Conservation (phyloP, 2,888 invertebrate species). For the Cybosia mesomella region DNA sequence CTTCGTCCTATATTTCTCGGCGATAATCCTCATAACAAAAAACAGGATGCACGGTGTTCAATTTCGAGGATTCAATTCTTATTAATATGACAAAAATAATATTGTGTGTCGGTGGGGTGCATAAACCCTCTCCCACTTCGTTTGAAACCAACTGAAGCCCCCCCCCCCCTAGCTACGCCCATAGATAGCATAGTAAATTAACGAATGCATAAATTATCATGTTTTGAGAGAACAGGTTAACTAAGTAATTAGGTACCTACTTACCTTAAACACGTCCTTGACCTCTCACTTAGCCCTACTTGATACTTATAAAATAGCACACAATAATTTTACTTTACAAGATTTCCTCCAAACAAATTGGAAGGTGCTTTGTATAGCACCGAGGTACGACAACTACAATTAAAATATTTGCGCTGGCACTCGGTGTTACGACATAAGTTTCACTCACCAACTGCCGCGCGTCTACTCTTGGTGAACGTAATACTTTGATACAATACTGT, state of each 20-base stretch:
- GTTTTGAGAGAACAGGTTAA: neutral
- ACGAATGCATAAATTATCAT: too few relatives aligned
- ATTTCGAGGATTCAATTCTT: too few relatives aligned
- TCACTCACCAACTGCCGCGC: slow-evolving; percentile 43
- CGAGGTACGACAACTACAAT: slow-evolving; percentile 30
- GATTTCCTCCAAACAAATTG: neutral
- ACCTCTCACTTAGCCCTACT: neutral
- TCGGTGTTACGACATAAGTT: slow-evolving; percentile 51
- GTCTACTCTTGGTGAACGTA: slow-evolving; percentile 30
- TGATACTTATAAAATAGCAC: neutral
- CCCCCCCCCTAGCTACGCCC: too few relatives aligned
- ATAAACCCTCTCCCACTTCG: too few relatives aligned
- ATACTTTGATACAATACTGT: slow-evolving; percentile 30
- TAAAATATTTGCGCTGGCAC: slow-evolving; percentile 28
- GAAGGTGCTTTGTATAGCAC: slow-evolving; percentile 3
- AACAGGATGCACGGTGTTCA: too few relatives aligned
- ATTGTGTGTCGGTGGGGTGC: too few relatives aligned
- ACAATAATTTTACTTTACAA: neutral
- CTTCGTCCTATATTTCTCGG: too few relatives aligned
- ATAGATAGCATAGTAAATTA: too few relatives aligned
- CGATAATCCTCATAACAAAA: too few relatives aligned
- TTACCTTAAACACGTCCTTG: slow-evolving; percentile 7
- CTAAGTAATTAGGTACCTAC: neutral
- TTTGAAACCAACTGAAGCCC: too few relatives aligned
- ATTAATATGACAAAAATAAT: too few relatives aligned